These are phyloP conservation scores for Cichlasoma orientale DNA, from an alignment of 2,797 vertebrate species.

Conservation along the genomic window DNA sequence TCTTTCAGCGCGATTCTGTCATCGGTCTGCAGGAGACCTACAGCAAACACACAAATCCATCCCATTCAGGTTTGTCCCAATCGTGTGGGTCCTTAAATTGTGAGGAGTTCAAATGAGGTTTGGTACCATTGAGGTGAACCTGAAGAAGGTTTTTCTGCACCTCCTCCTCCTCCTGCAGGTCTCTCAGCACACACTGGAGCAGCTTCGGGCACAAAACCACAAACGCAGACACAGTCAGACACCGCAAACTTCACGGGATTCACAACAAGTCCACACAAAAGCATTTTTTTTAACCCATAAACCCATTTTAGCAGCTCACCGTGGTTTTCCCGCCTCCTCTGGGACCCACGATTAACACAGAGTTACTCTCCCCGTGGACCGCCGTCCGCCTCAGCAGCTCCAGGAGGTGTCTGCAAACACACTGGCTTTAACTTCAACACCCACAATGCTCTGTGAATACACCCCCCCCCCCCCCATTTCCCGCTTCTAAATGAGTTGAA, in stretches of 20 bases:
- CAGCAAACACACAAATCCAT: neutral
- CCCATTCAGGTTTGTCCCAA: neutral
- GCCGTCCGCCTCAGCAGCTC: conserved; percentile 90
- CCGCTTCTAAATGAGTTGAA: neutral
- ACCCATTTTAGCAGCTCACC: conserved; percentile 74
- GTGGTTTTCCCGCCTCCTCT: conserved; percentile 91
- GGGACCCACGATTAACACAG: conserved; percentile 91
- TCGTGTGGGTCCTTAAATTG: neutral
- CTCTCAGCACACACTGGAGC: conserved; percentile 85
- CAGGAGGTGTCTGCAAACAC: conserved; percentile 85
- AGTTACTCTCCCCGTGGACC: conserved; percentile 95
- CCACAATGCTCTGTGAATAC: conserved; percentile 20
- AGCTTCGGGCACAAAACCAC: conserved; percentile 75
- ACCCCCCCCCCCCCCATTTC: neutral
- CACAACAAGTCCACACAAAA: neutral
- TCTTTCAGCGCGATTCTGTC: conserved; percentile 94
- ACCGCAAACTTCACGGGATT: neutral
- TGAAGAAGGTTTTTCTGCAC: conserved; percentile 85
- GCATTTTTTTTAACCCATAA: neutral
- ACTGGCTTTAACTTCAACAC: conserved; percentile 14
- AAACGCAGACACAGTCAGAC: neutral
- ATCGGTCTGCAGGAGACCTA: conserved; percentile 93
- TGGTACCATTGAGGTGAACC: conserved; percentile 90
- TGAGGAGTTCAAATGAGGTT: neutral
- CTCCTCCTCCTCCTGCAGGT: conserved; percentile 82